phyloP scores from a whole-genome alignment of 1,140 invertebrate species.

The Tetramorium simillimum region DNA sequence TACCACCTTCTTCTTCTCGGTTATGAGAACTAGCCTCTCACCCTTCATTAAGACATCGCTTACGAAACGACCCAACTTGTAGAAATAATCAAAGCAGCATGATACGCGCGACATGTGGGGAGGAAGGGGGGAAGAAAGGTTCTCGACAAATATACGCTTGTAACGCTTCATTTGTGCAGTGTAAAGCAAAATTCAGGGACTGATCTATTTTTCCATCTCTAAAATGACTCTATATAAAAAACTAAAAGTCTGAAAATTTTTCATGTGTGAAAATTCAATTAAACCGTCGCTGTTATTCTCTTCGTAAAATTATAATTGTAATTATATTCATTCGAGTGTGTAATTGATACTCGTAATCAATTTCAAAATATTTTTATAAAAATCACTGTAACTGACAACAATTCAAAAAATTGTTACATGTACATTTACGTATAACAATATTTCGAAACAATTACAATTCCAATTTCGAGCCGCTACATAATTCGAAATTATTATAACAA shows the following conservation, averaged over 20 bases:
- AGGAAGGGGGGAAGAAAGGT: neutral
- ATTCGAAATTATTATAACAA: slow-evolving; percentile 8
- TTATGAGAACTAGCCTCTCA: slow-evolving; percentile 34
- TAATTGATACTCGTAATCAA: neutral
- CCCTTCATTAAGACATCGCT: neutral
- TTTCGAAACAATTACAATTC: neutral
- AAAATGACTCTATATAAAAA: neutral
- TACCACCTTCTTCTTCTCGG: neutral
- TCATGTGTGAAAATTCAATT: neutral
- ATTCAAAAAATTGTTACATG: too few relatives aligned
- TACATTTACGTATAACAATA: neutral
- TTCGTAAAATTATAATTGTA: neutral
- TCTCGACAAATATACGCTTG: neutral
- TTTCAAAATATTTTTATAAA: neutral
- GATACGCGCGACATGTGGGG: neutral
- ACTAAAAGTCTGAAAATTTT: neutral
- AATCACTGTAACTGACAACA: too few relatives aligned
- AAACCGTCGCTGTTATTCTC: neutral
- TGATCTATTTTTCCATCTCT: neutral
- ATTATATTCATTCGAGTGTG: neutral
- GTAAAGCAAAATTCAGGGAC: neutral
- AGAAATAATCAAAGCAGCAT: neutral
- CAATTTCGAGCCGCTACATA: neutral
- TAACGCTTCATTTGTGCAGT: neutral
- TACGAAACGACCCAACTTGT: slow-evolving; percentile 33